Evolutionary conservation across 2,113 vertebrate genomes (phyloP).

Genomic region (Paratilapia polleni): DNA sequence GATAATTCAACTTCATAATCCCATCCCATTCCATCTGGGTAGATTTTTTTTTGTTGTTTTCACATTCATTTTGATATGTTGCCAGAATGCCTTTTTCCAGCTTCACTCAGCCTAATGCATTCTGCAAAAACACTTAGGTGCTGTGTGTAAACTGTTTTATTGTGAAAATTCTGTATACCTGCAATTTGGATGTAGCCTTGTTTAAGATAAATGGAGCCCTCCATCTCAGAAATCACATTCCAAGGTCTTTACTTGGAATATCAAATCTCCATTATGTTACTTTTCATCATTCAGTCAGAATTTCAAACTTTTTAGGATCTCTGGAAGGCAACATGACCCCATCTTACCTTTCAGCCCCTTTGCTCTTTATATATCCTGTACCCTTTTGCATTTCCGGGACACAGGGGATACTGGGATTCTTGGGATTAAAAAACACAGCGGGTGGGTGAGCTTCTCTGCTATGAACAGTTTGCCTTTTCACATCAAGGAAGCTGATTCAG

Average conservation of each 20-base stretch:
- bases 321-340: not conserved
- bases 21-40: not conserved
- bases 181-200: not conserved
- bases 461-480: constrained; percentile 19
- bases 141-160: not conserved
- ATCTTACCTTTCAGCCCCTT: not conserved
- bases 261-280: not conserved
- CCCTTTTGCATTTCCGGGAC: constrained; percentile 1
- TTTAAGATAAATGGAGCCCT: not conserved
- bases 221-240: not conserved
- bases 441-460: constrained; percentile 21
- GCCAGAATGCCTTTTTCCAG: not conserved
- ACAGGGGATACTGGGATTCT: constrained; percentile 7
- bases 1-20: not conserved
- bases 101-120: not conserved
- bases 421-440: constrained; percentile 42
- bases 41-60: not conserved
- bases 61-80: not conserved
- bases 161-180: not conserved
- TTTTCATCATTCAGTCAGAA: not conserved
- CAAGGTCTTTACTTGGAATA: not conserved
- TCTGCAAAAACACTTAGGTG: not conserved
- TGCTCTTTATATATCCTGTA: not conserved
- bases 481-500: constrained; percentile 19
- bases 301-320: not conserved